phyloP scores from a whole-genome alignment of 2,113 vertebrate genomes.

The Noctilio leporinus region DNA sequence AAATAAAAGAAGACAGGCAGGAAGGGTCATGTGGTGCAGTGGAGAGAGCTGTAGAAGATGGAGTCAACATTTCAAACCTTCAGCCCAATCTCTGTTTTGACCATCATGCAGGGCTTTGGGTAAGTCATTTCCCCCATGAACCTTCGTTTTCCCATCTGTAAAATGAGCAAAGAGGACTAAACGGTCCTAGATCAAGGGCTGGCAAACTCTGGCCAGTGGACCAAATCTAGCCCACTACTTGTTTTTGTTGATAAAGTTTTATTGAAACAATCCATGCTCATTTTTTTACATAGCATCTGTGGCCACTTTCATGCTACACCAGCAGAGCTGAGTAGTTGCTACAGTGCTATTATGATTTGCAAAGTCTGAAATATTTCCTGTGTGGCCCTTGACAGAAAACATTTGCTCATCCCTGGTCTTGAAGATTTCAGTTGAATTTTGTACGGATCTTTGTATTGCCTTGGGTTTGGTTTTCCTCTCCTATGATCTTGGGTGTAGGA shows the following conservation, averaged over 20 bases:
- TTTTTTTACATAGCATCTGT: neutral
- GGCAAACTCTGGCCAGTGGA: neutral
- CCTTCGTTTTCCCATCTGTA: neutral
- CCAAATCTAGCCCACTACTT: neutral
- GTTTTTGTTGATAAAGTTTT: slow-evolving; percentile 51
- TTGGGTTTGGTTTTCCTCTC: neutral
- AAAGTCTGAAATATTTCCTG: neutral
- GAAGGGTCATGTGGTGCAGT: neutral
- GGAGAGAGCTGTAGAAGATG: neutral
- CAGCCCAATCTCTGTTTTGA: neutral
- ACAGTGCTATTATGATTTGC: neutral
- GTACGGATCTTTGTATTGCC: neutral
- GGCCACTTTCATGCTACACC: neutral
- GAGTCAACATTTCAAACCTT: neutral
- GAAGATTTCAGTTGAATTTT: neutral
- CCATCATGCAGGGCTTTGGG: neutral
- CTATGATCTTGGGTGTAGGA: neutral
- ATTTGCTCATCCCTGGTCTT: neutral
- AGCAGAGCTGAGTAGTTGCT: neutral
- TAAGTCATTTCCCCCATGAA: neutral
- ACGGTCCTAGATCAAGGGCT: neutral
- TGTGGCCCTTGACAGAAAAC: neutral
- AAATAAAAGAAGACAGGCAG: neutral
- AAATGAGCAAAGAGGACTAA: neutral
- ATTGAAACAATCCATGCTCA: neutral